Conservation (phyloP, 1,140 invertebrate species). For the Belonocnema kinseyi region DNA sequence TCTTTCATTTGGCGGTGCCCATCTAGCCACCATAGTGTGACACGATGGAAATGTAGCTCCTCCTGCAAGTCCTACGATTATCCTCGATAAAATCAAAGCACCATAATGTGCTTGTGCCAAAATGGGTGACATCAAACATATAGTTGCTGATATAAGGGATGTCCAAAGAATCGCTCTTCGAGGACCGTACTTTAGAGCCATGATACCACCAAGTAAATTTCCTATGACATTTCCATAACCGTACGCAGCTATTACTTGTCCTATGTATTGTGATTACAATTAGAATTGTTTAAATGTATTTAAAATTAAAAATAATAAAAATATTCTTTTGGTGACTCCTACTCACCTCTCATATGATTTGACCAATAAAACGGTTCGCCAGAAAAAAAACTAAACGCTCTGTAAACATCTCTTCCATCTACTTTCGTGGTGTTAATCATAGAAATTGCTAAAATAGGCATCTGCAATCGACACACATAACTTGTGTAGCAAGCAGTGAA, state of each 20-base stretch:
- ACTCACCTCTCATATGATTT: slow-evolving; percentile 65
- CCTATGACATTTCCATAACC: slow-evolving; percentile 72
- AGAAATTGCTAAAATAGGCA: slow-evolving; percentile 83
- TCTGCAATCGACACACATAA: slow-evolving; percentile 83
- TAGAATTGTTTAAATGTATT: not conserved
- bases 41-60: slow-evolving; percentile 82
- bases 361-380: slow-evolving; percentile 75
- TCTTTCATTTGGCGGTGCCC: slow-evolving; percentile 83
- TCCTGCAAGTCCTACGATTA: slow-evolving; percentile 68
- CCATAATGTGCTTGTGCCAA: slow-evolving; percentile 72
- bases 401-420: slow-evolving; percentile 10
- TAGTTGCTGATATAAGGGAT: slow-evolving; percentile 77
- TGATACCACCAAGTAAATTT: slow-evolving; percentile 78
- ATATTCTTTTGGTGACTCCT: not conserved
- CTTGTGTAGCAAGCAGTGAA: slow-evolving; percentile 82
- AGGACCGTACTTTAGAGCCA: slow-evolving; percentile 83
- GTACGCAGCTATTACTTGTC: slow-evolving; percentile 80
- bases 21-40: slow-evolving; percentile 81
- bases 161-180: slow-evolving; percentile 81
- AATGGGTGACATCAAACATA: slow-evolving; percentile 80
- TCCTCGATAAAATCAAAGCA: slow-evolving; percentile 44
- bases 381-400: slow-evolving; percentile 40
- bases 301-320: no score
- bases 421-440: slow-evolving; percentile 76
- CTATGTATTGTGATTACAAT: slow-evolving; percentile 61